Evolutionary conservation across 2,888 invertebrate species (phyloP).

Genomic region (Scaptomyza parva): DNA sequence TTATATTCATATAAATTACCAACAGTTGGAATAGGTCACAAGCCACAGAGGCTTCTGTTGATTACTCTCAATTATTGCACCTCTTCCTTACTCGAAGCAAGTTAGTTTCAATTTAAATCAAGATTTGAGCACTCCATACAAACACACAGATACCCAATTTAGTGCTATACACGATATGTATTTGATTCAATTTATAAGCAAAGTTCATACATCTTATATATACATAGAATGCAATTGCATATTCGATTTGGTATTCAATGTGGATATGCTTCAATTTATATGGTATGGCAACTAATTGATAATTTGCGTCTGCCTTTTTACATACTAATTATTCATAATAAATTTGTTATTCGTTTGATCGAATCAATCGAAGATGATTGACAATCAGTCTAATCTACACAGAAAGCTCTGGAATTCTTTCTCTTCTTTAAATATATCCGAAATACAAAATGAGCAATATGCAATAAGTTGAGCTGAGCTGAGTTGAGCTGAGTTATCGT

Average conservation of each 20-base stretch:
- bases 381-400: background rate
- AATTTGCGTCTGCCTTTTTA: background rate
- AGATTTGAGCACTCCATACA: background rate
- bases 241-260: conserved; percentile 1
- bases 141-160: background rate
- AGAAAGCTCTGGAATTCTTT: conserved; percentile 4
- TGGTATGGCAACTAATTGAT: conserved; percentile 1
- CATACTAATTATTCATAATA: conserved; percentile 6
- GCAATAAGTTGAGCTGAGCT: background rate
- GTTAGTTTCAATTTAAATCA: background rate
- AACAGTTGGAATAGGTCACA: too few relatives aligned
- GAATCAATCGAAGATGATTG: conserved; percentile 19
- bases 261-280: background rate
- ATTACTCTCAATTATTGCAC: too few relatives aligned
- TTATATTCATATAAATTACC: too few relatives aligned
- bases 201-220: background rate
- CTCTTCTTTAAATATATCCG: background rate
- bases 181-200: background rate
- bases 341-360: background rate
- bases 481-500: background rate
- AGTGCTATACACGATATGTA: background rate
- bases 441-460: background rate
- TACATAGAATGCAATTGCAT: conserved; percentile 1
- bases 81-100: background rate
- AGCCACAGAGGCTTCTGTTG: too few relatives aligned